Evolutionary conservation across 2,113 vertebrate genomes (phyloP).

Genomic region (Oreamnos americanus): DNA sequence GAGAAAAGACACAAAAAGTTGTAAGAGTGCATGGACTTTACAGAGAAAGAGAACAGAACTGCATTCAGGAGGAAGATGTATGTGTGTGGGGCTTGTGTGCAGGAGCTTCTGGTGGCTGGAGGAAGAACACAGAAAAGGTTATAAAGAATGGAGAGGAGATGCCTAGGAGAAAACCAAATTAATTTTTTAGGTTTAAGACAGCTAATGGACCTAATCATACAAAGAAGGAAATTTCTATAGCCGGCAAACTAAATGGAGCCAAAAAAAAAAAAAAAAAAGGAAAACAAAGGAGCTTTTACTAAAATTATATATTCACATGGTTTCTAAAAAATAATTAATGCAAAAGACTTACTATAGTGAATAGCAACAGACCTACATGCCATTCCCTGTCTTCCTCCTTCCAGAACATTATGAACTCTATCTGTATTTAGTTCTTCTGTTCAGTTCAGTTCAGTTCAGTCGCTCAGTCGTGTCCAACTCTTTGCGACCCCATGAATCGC

Average conservation of each 20-base stretch:
- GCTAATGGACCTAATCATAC: background rate
- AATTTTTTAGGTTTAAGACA: background rate
- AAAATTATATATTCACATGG: background rate
- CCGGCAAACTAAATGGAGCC: background rate
- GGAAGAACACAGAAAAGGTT: background rate
- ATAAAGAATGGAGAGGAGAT: background rate
- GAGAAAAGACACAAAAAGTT: background rate
- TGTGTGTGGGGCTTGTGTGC: background rate
- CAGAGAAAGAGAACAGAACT: background rate
- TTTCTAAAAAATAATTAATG: background rate
- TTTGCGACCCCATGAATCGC: too few species aligned
- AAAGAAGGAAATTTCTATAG: constrained; percentile 15
- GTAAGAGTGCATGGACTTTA: background rate
- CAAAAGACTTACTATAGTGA: background rate
- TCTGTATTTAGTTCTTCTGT: background rate
- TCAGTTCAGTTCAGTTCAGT: too few species aligned
- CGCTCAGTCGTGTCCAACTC: too few species aligned
- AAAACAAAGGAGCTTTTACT: background rate
- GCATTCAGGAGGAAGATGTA: background rate
- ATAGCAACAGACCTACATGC: background rate
- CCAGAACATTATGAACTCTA: background rate
- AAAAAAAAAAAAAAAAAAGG: constrained; percentile 8
- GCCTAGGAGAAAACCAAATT: background rate
- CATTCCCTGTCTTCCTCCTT: background rate
- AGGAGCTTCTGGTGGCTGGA: accelerated